Evolutionary conservation across 2,888 invertebrate species (phyloP).

Genomic region (Acronicta alni): DNA sequence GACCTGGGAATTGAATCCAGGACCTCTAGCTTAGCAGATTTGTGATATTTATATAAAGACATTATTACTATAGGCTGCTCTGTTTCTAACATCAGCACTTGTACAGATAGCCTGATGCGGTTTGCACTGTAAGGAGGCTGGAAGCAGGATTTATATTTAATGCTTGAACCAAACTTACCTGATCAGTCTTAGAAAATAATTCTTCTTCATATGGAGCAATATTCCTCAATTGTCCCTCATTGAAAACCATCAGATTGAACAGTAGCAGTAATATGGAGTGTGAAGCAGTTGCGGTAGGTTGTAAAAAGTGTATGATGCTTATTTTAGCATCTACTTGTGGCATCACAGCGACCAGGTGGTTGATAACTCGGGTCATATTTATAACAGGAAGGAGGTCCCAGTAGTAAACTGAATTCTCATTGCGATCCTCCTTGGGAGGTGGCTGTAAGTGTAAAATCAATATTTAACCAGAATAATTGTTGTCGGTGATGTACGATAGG

Average conservation of each 20-base stretch:
- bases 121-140: too few species aligned
- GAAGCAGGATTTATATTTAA: too few species aligned
- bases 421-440: constrained; percentile 69
- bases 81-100: too few species aligned
- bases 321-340: constrained; percentile 63
- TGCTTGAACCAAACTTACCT: constrained; percentile 51
- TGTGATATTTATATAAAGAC: too few species aligned
- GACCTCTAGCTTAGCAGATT: too few species aligned
- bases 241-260: constrained; percentile 76
- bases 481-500: too few species aligned
- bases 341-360: constrained; percentile 69
- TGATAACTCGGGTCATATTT: constrained; percentile 77
- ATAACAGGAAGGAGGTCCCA: constrained; percentile 80
- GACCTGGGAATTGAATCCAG: too few species aligned
- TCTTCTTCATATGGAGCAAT: constrained; percentile 76
- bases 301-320: constrained; percentile 73
- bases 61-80: too few species aligned
- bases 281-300: constrained; percentile 68
- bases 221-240: constrained; percentile 66
- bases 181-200: constrained; percentile 67
- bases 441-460: constrained; percentile 25
- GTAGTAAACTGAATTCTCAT: constrained; percentile 77
- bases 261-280: constrained; percentile 72
- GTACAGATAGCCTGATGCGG: too few species aligned
- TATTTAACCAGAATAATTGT: too few species aligned